phyloP scores from a whole-genome alignment of 2,113 vertebrate species.

The Neotragus pygmaeus region DNA sequence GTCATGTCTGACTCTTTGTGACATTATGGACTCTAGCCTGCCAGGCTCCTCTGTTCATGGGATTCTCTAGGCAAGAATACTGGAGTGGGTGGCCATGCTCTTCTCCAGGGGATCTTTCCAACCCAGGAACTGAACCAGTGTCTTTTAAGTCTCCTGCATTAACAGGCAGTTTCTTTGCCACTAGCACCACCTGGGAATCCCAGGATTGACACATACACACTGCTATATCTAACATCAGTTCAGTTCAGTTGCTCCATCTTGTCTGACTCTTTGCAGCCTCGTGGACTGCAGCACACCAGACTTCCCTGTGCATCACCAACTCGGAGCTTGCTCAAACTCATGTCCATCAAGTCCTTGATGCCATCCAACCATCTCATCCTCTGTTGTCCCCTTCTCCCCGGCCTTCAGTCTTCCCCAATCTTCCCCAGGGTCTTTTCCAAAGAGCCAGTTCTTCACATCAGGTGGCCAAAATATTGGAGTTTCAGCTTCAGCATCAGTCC shows the following conservation, averaged over 20 bases:
- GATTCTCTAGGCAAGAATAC: not conserved
- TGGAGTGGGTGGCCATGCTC: not conserved
- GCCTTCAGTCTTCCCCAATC: not conserved
- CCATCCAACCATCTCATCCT: not conserved
- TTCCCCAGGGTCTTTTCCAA: not conserved
- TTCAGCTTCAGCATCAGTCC: not conserved
- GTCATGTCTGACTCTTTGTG: not conserved
- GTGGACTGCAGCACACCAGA: not conserved
- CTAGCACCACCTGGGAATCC: not conserved
- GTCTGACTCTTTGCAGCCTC: not conserved
- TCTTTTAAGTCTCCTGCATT: not conserved
- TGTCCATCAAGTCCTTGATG: not conserved
- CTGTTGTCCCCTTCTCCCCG: accelerated
- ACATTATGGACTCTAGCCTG: not conserved
- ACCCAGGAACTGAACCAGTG: not conserved
- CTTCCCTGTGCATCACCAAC: not conserved
- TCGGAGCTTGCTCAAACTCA: not conserved
- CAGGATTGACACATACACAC: not conserved
- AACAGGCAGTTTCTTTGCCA: not conserved
- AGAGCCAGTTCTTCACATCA: not conserved
- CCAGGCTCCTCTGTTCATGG: not conserved
- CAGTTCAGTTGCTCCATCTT: not conserved
- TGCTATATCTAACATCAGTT: not conserved
- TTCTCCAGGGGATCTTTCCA: not conserved
- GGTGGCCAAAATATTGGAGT: not conserved